These are phyloP conservation scores for Tolypeutes matacus DNA, from an alignment of 2,797 vertebrate genomes.

Conservation along the genomic window DNA sequence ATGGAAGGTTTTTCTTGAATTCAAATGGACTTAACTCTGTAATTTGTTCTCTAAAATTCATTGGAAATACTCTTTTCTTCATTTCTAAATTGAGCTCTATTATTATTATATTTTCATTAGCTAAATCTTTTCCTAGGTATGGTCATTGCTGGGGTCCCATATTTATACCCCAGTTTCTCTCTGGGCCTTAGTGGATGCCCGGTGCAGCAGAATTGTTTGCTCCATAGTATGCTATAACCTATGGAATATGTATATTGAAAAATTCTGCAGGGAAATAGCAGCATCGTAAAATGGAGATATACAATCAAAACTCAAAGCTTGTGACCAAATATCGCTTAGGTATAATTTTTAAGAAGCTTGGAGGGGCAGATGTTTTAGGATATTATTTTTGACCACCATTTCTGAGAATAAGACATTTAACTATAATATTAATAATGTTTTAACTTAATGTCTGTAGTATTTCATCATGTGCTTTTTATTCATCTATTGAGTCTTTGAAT, in stretches of 20 bases:
- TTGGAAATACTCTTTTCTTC: background rate
- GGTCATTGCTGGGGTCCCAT: background rate
- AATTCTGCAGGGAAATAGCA: background rate
- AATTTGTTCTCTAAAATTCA: constrained; percentile 59
- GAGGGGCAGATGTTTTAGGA: background rate
- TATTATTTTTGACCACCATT: background rate
- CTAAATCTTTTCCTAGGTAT: background rate
- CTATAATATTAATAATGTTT: background rate
- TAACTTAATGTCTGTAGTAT: background rate
- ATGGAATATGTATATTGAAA: background rate
- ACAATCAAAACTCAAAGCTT: background rate
- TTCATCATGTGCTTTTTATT: background rate
- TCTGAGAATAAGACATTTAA: background rate
- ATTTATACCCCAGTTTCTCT: background rate
- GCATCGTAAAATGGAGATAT: background rate
- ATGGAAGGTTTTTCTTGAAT: constrained; percentile 66
- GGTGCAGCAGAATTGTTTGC: rapidly evolving
- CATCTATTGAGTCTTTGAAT: background rate
- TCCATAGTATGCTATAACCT: background rate
- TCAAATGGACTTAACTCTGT: constrained; percentile 63
- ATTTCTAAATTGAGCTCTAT: background rate
- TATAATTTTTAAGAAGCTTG: background rate
- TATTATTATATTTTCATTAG: background rate
- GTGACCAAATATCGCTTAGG: background rate
- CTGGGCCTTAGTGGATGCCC: background rate